Conservation (phyloP, 2,113 vertebrate species). For the Oreotrochilus melanogaster region DNA sequence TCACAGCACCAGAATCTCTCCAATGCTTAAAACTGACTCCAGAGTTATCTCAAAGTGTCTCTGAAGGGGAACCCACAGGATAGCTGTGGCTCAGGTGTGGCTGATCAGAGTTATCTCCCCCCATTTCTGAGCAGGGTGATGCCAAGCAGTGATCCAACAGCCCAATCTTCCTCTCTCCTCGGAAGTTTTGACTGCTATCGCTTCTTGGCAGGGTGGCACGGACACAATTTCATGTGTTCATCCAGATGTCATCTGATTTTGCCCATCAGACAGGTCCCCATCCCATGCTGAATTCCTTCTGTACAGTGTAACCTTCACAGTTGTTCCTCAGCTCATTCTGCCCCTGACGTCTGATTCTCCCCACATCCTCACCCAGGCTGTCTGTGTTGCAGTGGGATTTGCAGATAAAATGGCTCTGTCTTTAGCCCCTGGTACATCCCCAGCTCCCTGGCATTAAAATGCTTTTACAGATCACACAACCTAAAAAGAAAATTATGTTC, state of each 20-base stretch:
- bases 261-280: background rate
- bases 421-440: background rate
- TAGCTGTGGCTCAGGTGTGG: background rate
- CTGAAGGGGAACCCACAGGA: background rate
- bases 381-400: background rate
- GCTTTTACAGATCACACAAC: background rate
- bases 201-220: background rate
- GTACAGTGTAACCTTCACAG: background rate
- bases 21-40: rapidly evolving
- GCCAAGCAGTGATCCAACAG: background rate
- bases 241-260: background rate
- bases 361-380: background rate
- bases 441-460: background rate
- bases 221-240: background rate
- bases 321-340: background rate
- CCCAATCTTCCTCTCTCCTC: background rate
- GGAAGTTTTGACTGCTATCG: background rate
- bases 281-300: background rate
- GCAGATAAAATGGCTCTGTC: background rate
- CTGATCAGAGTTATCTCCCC: background rate
- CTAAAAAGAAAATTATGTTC: background rate
- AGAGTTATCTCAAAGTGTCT: background rate
- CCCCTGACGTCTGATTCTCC: background rate
- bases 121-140: background rate
- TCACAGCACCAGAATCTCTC: background rate